These are phyloP conservation scores for Ips typographus DNA, from an alignment of 1,140 invertebrate genomes.

Conservation along the genomic window DNA sequence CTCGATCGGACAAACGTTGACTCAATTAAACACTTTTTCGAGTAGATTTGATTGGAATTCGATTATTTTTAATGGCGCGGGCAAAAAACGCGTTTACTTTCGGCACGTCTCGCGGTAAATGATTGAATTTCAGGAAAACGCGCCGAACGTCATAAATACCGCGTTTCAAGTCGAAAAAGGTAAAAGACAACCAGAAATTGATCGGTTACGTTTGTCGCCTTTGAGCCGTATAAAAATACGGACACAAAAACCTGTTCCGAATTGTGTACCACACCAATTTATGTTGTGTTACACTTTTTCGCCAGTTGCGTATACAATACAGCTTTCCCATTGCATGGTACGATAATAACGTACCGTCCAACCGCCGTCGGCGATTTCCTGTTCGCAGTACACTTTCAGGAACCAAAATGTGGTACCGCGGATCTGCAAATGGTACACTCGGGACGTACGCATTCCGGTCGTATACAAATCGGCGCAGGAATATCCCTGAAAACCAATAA, in stretches of 20 bases:
- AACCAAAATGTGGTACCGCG: slow-evolving; percentile 89
- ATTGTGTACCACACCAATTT: slow-evolving; percentile 11
- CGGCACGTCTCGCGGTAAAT: no score
- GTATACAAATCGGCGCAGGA: slow-evolving; percentile 83
- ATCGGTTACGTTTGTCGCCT: slow-evolving; percentile 11
- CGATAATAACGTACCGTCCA: slow-evolving; percentile 78
- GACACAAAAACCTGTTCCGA: slow-evolving; percentile 20
- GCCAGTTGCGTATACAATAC: slow-evolving; percentile 3
- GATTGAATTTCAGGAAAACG: neutral
- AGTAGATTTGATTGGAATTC: neutral
- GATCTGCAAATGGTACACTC: slow-evolving; percentile 86
- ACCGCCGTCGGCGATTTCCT: slow-evolving; percentile 85
- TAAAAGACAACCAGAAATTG: slow-evolving; percentile 6
- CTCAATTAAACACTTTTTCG: neutral
- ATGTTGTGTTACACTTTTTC: slow-evolving; percentile 20
- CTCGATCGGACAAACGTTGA: neutral
- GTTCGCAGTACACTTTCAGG: slow-evolving; percentile 88
- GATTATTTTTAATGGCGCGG: no score
- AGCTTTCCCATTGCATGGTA: neutral
- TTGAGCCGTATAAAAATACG: slow-evolving; percentile 12
- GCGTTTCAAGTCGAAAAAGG: slow-evolving; percentile 6
- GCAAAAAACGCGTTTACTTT: no score
- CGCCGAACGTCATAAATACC: slow-evolving; percentile 7
- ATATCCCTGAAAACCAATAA: slow-evolving; percentile 66
- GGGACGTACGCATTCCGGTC: slow-evolving; percentile 81